Evolutionary conservation across 2,797 vertebrate species (phyloP).

Genomic region (Linurgus olivaceus): DNA sequence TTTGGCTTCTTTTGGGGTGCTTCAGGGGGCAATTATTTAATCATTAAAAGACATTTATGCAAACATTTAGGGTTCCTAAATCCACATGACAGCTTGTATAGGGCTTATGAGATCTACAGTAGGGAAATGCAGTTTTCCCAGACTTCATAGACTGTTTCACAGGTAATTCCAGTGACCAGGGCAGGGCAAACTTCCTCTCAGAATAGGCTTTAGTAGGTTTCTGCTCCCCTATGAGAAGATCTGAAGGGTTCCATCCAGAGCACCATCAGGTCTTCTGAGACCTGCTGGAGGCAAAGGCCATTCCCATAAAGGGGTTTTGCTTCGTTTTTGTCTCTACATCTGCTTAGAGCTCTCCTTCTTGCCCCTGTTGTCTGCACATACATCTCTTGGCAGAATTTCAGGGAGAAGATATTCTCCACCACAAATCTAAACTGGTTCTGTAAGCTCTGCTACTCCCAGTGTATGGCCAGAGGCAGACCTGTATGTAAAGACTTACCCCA

Average conservation of each 20-base stretch:
- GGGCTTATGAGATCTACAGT: not conserved
- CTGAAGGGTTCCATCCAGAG: not conserved
- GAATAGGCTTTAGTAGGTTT: not conserved
- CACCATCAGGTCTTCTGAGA: not conserved
- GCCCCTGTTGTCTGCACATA: not conserved
- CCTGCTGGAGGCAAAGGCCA: not conserved
- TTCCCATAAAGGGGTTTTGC: not conserved
- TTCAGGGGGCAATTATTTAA: slow-evolving; percentile 39
- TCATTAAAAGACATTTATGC: not conserved
- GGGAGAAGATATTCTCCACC: not conserved
- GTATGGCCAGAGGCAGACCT: not conserved
- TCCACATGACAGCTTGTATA: not conserved
- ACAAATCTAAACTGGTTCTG: slow-evolving; percentile 13
- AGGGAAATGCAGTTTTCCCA: slow-evolving; percentile 1
- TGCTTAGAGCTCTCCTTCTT: not conserved
- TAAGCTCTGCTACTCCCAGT: not conserved
- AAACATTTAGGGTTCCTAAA: slow-evolving; percentile 30
- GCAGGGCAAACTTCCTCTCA: not conserved
- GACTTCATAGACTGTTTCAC: not conserved
- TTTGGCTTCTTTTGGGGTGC: slow-evolving; percentile 24
- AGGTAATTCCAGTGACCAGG: not conserved
- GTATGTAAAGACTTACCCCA: not conserved
- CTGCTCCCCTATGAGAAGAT: not conserved
- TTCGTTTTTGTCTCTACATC: not conserved
- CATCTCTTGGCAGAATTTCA: not conserved